These are phyloP conservation scores for Pteruthius melanotis DNA, from an alignment of 2,113 vertebrate species.

Conservation along the genomic window DNA sequence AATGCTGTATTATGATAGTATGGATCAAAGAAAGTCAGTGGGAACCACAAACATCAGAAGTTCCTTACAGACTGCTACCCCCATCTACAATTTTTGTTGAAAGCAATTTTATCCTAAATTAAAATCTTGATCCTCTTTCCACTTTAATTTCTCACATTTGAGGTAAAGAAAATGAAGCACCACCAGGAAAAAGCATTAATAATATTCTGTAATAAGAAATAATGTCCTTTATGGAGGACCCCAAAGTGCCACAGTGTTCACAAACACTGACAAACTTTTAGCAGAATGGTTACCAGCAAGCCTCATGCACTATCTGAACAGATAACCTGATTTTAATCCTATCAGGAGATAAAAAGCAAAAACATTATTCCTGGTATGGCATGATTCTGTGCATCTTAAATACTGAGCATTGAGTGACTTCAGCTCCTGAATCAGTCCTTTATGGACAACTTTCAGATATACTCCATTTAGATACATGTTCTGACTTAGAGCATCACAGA, in stretches of 20 bases:
- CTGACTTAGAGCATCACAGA: neutral
- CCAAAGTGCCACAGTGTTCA: neutral
- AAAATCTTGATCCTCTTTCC: neutral
- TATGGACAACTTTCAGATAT: neutral
- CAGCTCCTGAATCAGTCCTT: neutral
- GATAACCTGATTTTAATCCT: neutral
- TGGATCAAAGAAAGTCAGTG: neutral
- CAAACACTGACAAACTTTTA: neutral
- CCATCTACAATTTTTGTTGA: neutral
- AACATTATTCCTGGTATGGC: neutral
- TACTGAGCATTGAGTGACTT: neutral
- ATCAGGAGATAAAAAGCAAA: neutral
- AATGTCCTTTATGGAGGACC: neutral
- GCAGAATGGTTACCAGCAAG: neutral
- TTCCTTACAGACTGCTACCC: neutral
- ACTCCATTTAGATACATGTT: neutral
- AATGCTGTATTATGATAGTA: neutral
- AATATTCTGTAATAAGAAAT: neutral
- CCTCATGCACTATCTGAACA: neutral
- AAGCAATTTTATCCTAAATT: neutral
- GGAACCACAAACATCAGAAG: neutral
- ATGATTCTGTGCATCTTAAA: neutral
- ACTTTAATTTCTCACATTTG: neutral
- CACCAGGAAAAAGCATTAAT: neutral
- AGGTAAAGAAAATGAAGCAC: neutral